Conservation (phyloP, 2,888 invertebrate species). For the Diaphora mendica region DNA sequence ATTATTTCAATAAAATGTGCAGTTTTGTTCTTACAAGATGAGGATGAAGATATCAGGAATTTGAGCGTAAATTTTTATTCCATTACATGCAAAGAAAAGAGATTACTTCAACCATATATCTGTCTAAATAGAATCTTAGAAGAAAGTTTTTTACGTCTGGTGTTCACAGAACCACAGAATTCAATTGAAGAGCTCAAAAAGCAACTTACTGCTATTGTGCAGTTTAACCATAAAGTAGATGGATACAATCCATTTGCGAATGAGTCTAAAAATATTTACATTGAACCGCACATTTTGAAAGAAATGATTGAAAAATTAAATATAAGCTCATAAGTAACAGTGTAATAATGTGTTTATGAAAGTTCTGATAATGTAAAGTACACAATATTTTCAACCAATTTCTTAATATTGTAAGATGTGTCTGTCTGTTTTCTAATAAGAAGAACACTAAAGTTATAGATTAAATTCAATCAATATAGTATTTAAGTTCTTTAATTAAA, state of each 20-base stretch:
- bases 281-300: constrained; percentile 75
- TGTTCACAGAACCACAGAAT: constrained; percentile 52
- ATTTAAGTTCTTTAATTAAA: not conserved
- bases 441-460: not conserved
- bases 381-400: no score
- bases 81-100: constrained; percentile 50
- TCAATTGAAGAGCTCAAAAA: constrained; percentile 55
- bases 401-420: not conserved
- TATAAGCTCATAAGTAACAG: constrained; percentile 9
- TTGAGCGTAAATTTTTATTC: constrained; percentile 68
- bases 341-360: not conserved
- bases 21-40: constrained; percentile 84
- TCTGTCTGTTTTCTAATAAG: not conserved
- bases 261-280: constrained; percentile 80
- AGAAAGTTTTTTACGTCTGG: constrained; percentile 56
- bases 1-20: constrained; percentile 70
- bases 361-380: not conserved
- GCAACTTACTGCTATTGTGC: constrained; percentile 56
- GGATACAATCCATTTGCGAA: constrained; percentile 84
- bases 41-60: constrained; percentile 82
- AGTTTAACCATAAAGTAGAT: constrained; percentile 55
- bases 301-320: constrained; percentile 58
- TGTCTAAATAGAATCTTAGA: constrained; percentile 67
- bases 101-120: constrained; percentile 66
- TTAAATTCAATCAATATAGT: not conserved